Evolutionary conservation across 2,888 invertebrate genomes (phyloP).

Genomic region (Electrophaes corylata): DNA sequence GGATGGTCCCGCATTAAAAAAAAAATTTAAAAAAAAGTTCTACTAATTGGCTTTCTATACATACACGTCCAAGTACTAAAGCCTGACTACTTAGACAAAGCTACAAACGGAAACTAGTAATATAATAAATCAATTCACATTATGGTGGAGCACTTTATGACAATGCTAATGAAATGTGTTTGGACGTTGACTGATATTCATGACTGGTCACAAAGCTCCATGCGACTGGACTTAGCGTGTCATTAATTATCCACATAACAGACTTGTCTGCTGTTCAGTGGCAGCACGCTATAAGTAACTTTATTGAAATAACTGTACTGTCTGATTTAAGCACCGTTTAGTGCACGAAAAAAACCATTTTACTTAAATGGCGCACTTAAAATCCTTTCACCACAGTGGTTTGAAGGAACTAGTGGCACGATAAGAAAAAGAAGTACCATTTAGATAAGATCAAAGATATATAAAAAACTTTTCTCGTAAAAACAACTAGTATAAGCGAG

Average conservation of each 20-base stretch:
- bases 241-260: constrained; percentile 25
- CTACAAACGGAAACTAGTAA: neutral
- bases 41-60: too few species aligned
- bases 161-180: constrained; percentile 30
- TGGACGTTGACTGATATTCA: constrained; percentile 30
- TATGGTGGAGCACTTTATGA: constrained; percentile 16
- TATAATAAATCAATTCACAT: constrained; percentile 16
- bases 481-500: too few species aligned
- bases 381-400: too few species aligned
- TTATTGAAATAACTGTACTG: neutral
- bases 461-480: too few species aligned
- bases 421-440: too few species aligned
- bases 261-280: neutral
- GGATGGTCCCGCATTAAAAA: too few species aligned
- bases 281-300: neutral
- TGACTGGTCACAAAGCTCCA: constrained; percentile 19
- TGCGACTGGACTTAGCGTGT: constrained; percentile 27
- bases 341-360: too few species aligned
- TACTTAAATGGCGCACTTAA: too few species aligned
- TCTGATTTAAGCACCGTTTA: neutral
- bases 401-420: too few species aligned
- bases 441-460: too few species aligned
- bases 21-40: too few species aligned
- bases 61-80: too few species aligned
- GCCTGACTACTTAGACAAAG: neutral